A percentile compares a stretch with the other conserved stretches of the same genome.
Evolutionary conservation across 2,113 vertebrate species (phyloP).

Genomic region (Smithornis capensis): DNA sequence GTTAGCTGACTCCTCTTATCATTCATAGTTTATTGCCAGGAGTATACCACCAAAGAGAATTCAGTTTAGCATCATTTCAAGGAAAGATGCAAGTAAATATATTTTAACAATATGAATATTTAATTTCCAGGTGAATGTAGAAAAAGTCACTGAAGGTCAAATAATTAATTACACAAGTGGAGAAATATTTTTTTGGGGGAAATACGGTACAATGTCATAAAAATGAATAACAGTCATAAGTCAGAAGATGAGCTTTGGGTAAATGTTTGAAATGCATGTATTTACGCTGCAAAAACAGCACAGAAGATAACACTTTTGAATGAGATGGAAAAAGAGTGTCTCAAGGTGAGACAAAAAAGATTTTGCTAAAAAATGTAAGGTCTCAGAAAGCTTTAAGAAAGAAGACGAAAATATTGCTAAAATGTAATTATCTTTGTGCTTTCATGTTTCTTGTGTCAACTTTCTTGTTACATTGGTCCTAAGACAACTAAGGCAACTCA

Average conservation of each 20-base stretch:
- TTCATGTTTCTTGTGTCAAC: neutral
- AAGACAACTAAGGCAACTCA: neutral
- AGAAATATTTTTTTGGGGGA: neutral
- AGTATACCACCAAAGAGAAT: neutral
- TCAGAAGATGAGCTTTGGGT: neutral
- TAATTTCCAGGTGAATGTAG: neutral
- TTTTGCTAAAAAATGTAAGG: neutral
- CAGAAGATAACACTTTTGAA: neutral
- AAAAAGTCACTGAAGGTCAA: neutral
- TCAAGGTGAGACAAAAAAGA: neutral
- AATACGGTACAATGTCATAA: neutral
- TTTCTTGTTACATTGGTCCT: neutral
- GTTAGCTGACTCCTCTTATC: neutral
- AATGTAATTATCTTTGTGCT: neutral
- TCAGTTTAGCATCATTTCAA: neutral
- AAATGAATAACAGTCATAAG: neutral
- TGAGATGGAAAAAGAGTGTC: neutral
- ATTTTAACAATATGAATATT: neutral
- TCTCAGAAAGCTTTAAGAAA: neutral
- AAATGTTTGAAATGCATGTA: neutral
- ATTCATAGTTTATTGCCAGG: neutral
- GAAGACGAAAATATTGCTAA: neutral
- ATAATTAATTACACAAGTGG: neutral
- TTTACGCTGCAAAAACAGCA: neutral
- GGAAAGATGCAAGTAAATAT: neutral